Conservation (phyloP, 2,797 vertebrate genomes). For the Manis pentadactyla region DNA sequence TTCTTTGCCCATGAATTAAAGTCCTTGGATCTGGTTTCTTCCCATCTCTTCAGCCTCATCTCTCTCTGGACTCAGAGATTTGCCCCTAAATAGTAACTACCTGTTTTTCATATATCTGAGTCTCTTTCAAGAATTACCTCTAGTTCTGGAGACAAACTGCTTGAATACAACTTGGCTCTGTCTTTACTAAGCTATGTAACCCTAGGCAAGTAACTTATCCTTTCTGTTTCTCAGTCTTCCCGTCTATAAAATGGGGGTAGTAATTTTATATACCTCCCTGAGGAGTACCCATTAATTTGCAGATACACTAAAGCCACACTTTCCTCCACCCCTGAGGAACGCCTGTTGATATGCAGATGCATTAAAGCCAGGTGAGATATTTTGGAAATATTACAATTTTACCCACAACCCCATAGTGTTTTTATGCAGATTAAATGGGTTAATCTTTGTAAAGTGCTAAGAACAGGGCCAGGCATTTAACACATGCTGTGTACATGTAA, state of each 20-base stretch:
- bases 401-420: not conserved
- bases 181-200: not conserved
- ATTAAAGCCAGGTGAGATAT: too few relatives aligned
- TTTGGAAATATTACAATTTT: too few relatives aligned
- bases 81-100: not conserved
- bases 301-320: too few relatives aligned
- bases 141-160: not conserved
- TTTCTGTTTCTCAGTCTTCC: not conserved
- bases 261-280: not conserved
- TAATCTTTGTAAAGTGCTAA: conserved; percentile 20
- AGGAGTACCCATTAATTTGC: too few relatives aligned
- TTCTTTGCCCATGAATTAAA: not conserved
- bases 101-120: not conserved
- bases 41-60: not conserved
- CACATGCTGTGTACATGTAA: not conserved
- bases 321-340: too few relatives aligned
- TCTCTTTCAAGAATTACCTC: conserved; percentile 25
- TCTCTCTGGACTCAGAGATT: not conserved
- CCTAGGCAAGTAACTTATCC: not conserved
- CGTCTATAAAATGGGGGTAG: not conserved
- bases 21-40: not conserved
- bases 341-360: too few relatives aligned
- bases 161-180: not conserved
- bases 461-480: not conserved
- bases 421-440: not conserved